Evolutionary conservation across 2,888 invertebrate species (phyloP).

Genomic region (Rhagonycha fulva): DNA sequence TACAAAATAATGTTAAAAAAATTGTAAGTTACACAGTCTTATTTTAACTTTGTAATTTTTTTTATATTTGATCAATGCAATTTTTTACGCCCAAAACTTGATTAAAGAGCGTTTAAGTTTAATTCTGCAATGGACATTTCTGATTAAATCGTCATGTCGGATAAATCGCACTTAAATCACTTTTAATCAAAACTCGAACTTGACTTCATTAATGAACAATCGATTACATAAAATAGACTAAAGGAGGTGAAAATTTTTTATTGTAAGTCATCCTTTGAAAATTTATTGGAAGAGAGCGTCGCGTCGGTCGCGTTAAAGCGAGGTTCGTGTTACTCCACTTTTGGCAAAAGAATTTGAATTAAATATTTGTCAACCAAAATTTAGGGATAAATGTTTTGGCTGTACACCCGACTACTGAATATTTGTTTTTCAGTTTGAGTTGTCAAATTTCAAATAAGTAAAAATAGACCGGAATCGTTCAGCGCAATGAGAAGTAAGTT

Average conservation of each 20-base stretch:
- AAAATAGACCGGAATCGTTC: neutral
- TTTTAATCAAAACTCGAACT: neutral
- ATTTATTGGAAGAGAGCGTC: neutral
- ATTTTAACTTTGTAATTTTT: neutral
- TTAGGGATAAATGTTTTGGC: neutral
- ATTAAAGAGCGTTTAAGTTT: neutral
- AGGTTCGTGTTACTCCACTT: neutral
- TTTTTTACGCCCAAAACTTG: neutral
- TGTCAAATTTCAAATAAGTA: neutral
- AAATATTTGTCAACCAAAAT: neutral
- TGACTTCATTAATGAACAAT: neutral
- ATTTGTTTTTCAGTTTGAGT: neutral
- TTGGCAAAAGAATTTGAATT: neutral
- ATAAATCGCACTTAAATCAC: neutral
- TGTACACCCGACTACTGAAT: neutral
- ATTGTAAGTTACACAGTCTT: neutral
- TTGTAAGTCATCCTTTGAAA: neutral
- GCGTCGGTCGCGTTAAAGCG: neutral
- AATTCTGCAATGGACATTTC: neutral
- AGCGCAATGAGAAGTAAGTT: neutral
- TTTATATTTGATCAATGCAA: slow-evolving; percentile 1
- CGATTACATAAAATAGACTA: neutral
- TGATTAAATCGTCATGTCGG: neutral
- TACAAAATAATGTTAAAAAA: neutral
- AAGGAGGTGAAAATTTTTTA: neutral